A percentile compares a stretch with the other conserved stretches of the same genome.
Conservation (phyloP, 2,888 invertebrate genomes). For the Drosophila subquinaria region DNA sequence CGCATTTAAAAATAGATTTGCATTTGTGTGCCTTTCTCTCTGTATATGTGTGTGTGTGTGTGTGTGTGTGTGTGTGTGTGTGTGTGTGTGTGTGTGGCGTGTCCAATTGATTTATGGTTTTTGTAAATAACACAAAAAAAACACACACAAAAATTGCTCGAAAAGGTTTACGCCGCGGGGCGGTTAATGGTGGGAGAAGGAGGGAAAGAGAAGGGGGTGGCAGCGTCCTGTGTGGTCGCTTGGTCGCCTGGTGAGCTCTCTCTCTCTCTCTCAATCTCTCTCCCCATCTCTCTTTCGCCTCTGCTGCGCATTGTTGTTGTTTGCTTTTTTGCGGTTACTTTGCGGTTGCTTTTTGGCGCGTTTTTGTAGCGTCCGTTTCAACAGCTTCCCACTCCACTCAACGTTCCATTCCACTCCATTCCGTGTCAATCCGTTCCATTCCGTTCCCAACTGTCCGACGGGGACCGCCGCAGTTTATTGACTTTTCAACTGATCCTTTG, state of each 20-base stretch:
- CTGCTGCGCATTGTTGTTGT: slow-evolving; percentile 46
- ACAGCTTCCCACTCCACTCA: slow-evolving; percentile 47
- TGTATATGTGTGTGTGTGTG: slow-evolving; percentile 1
- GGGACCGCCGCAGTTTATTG: slow-evolving; percentile 70
- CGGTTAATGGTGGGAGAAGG: slow-evolving; percentile 9
- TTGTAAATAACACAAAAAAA: slow-evolving; percentile 78
- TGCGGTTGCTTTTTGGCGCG: slow-evolving; percentile 71
- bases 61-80: slow-evolving; percentile 23
- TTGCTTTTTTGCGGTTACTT: slow-evolving; percentile 76
- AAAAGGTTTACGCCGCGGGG: slow-evolving; percentile 74
- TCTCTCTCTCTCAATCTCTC: slow-evolving; percentile 18
- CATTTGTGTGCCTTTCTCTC: slow-evolving; percentile 67
- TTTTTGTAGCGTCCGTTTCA: slow-evolving; percentile 54
- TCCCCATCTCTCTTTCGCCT: slow-evolving; percentile 36
- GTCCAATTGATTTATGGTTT: slow-evolving; percentile 85
- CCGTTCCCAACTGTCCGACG: slow-evolving; percentile 23
- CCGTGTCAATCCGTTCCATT: slow-evolving; percentile 20
- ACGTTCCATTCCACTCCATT: not conserved
- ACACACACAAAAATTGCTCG: slow-evolving; percentile 49
- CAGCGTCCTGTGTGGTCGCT: slow-evolving; percentile 46
- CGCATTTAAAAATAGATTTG: slow-evolving; percentile 86
- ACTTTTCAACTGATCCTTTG: slow-evolving; percentile 84
- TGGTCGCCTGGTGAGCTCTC: slow-evolving; percentile 26
- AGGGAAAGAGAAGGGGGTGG: slow-evolving; percentile 3
- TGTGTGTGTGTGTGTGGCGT: slow-evolving; percentile 76